Base-by-base conservation (phyloP, 2,113 vertebrate genomes). In the Indicator indicator region DNA sequence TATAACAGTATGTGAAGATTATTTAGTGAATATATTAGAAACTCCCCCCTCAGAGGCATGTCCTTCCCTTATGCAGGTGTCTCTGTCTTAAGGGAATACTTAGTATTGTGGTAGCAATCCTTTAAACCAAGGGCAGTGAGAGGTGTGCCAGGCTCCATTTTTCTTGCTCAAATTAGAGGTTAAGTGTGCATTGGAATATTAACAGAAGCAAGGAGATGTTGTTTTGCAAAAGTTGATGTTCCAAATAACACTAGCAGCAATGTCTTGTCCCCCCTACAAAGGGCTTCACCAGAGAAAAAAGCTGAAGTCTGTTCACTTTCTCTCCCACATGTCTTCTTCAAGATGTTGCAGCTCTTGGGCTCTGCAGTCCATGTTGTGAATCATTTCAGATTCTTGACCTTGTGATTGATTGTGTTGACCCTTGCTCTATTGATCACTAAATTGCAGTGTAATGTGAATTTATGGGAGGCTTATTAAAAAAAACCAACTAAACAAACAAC, bases 181-280 rank as follows among this genome's bases (percentile, higher is more conserved):
- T 70, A 71, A 69, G 16, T 65, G 68, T 89, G 13, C 21, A 33
- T 23, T 68, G 38, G 28, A 75, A 56, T 89, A 54, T 23, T 67
- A 65, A 28, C 27, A 72, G 67, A 87, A 85, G 17, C 8, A 72
- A 65, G 8, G 32, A 72, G 33, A 58, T 54, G 9, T 17, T 62
- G 21, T 4, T 83, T 85, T 71, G 78, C 33, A 64, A 26, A 88
- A 33, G 15, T 0, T 64, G 6, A 5, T 68, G 11, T 64, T 89
- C 33, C 36, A 2, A 38, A 0, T 56, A 42, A 14, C 16, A 11
- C 7, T 50, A 67, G 16, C 38, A 59, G 14, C 0, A 2, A 27
- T 28, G 16, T 63, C 26, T 72, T 5, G 1, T 54, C 33, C 26
- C 26, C 9, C 7, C n/a, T 71, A 27, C 38, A 44, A 64, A 42